Evolutionary conservation across 1,140 invertebrate species (phyloP), one percentile per base, ranked within the genome.

Genomic region (Drosophila kohkoa): DNA sequence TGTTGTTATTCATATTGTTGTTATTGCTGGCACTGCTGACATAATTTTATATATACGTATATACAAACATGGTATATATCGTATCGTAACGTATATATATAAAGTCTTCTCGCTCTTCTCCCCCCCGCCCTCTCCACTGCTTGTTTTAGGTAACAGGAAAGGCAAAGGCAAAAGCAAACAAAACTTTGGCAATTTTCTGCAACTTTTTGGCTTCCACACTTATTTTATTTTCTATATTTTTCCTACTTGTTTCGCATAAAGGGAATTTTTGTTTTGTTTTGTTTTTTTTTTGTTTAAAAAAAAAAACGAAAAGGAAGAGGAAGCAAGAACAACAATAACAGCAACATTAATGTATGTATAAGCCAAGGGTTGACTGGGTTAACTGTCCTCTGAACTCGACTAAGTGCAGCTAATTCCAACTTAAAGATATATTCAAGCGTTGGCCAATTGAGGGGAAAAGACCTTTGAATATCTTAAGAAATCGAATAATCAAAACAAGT

Each of bases 111-210:
- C 28, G 15, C 25, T 28, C 11, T 6, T 49, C 11, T 16, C 13
- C 28, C 32, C 13, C 28, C 4, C 10, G 20, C 3, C 20, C 20
- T 35, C 38, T 41, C 15, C 25, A 25, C 25, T 45, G 38, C 41
- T 60, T 43, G 20, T 55, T 46, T 55, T 65, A 25, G 55, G 46
- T 60, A 57, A 16, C 65, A 49, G 60, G 51, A 25, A 25, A 25
- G 20, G 82, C 82, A 66, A 65, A 64, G 66, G 79, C 70, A 76
- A 83, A 25, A 64, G 54, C 60, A 65, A 55, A 66, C 30, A 73
- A 48, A 72, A 83, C 81, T 83, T 83, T 83, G 68, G 74, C 68
- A 83, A 83, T 85, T 83, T 83, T 83, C 63, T 80, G 73, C 81
- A 83, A 83, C 81, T 83, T 85, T 83, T 80, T 76, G 80, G 70